Percentiles rank a stretch among this genome's conserved stretches.
phyloP scores from a whole-genome alignment of 2,797 vertebrate genomes.

The Falco naumanni region DNA sequence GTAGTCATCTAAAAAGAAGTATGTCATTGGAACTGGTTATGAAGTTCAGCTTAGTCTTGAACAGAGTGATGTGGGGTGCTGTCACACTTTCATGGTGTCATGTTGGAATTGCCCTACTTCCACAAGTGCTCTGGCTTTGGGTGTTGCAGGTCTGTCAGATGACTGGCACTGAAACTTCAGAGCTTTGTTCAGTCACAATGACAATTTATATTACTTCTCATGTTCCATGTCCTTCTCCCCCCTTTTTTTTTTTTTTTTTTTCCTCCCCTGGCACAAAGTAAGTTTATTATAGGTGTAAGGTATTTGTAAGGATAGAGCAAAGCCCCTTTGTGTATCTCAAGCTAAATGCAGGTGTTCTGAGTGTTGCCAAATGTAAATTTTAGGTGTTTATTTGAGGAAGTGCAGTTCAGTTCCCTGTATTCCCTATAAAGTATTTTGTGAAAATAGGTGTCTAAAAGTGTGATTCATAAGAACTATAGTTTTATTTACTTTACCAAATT shows the following conservation, averaged over 20 bases:
- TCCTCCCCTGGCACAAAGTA: accelerated
- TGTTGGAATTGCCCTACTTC: background rate
- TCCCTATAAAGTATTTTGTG: background rate
- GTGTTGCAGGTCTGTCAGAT: background rate
- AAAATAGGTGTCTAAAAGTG: background rate
- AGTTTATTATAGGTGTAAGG: background rate
- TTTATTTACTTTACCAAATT: background rate
- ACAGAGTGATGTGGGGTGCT: background rate
- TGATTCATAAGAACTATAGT: background rate
- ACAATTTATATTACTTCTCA: background rate
- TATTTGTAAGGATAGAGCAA: background rate
- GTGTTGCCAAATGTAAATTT: background rate
- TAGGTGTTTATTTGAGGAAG: background rate
- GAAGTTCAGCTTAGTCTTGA: background rate
- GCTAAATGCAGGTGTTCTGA: background rate
- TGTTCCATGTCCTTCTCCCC: background rate
- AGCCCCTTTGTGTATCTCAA: background rate
- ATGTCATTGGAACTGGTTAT: background rate
- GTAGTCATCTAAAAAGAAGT: background rate
- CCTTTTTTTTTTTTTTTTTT: background rate
- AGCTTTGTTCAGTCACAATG: background rate
- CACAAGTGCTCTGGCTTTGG: background rate
- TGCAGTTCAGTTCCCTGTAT: background rate
- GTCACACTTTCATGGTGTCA: background rate
- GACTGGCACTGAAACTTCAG: background rate